Percentiles rank a stretch among this genome's conserved stretches.
Conservation (phyloP, 2,888 invertebrate species). For the Cyclophora punctaria region DNA sequence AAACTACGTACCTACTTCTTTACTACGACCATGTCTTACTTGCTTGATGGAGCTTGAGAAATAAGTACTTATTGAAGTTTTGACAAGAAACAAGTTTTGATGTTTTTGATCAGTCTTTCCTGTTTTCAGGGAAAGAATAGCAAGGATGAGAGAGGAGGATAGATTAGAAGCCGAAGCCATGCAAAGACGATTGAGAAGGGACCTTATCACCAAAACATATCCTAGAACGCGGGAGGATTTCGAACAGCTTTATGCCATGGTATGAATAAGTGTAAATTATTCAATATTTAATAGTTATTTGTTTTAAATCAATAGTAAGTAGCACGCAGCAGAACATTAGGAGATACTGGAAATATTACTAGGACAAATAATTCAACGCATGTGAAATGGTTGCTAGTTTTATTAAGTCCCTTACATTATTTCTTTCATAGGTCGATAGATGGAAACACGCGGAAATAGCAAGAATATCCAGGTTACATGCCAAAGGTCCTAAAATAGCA, state of each 20-base stretch:
- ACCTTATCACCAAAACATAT: conserved; percentile 79
- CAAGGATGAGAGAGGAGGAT: conserved; percentile 69
- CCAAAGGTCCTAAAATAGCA: conserved; percentile 81
- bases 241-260: conserved; percentile 81
- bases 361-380: too few relatives aligned
- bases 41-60: too few relatives aligned
- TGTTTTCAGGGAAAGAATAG: conserved; percentile 53
- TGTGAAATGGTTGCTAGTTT: too few relatives aligned
- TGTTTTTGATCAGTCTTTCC: too few relatives aligned
- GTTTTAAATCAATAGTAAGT: too few relatives aligned
- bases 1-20: too few relatives aligned
- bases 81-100: too few relatives aligned
- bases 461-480: conserved; percentile 77
- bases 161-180: conserved; percentile 69
- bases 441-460: conserved; percentile 80
- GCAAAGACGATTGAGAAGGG: conserved; percentile 68
- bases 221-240: conserved; percentile 83
- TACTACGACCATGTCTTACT: too few relatives aligned
- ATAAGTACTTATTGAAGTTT: too few relatives aligned
- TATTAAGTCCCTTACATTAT: neutral
- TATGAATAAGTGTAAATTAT: conserved; percentile 21
- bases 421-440: conserved; percentile 70
- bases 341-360: too few relatives aligned
- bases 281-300: too few relatives aligned
- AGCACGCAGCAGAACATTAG: too few relatives aligned